Evolutionary conservation across 1,140 invertebrate species (phyloP).

Genomic region (Caerostris darwini): DNA sequence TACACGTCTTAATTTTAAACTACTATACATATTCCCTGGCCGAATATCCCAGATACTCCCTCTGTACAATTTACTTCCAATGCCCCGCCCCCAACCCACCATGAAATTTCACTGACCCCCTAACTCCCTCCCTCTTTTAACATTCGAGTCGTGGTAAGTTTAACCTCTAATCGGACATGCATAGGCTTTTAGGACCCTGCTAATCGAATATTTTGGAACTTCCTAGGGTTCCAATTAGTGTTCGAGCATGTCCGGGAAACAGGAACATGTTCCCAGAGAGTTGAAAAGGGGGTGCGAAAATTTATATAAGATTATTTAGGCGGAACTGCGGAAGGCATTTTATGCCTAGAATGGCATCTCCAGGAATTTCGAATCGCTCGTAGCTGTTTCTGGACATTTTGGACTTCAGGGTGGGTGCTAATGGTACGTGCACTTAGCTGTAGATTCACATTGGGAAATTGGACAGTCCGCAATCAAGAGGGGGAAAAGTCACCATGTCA

Average conservation of each 20-base stretch:
- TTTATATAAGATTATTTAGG: conserved; percentile 24
- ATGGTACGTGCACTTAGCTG: not conserved
- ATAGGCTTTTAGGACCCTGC: conserved; percentile 34
- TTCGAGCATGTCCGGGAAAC: conserved; percentile 33
- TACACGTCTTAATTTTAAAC: not conserved
- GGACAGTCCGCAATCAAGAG: too few relatives aligned
- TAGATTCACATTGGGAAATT: not conserved
- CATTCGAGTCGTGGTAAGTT: conserved; percentile 20
- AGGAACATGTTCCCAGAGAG: not conserved
- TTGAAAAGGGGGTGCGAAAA: not conserved
- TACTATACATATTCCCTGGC: too few relatives aligned
- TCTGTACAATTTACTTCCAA: not conserved
- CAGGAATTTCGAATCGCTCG: not conserved
- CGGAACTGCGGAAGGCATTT: conserved; percentile 1
- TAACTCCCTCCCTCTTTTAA: not conserved
- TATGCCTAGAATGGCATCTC: not conserved
- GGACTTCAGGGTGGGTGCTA: not conserved
- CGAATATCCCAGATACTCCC: not conserved
- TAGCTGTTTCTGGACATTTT: not conserved
- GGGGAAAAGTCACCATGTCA: too few relatives aligned
- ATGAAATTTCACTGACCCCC: not conserved
- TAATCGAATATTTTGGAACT: conserved; percentile 50
- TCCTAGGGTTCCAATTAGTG: conserved; percentile 45
- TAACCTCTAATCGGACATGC: conserved; percentile 40
- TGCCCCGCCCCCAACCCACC: not conserved